Conservation (phyloP, 1,140 invertebrate genomes). For the Muscidifurax raptorellus region DNA sequence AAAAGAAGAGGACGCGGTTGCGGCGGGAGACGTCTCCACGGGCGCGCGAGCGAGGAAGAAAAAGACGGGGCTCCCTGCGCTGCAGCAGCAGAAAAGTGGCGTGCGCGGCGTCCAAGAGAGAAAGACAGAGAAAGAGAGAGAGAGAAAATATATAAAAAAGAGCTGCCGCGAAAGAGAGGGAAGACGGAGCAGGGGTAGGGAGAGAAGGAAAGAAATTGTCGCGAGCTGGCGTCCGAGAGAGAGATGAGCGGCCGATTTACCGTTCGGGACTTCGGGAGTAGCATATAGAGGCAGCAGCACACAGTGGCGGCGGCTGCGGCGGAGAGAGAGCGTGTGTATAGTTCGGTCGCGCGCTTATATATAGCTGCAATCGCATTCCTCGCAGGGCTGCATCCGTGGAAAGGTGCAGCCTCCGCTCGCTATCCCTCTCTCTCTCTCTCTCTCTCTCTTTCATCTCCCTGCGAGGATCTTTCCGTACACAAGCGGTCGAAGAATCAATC, state of each 20-base stretch:
- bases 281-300: conserved; percentile 8
- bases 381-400: conserved; percentile 35
- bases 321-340: neutral
- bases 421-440: too few relatives aligned
- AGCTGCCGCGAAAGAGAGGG: neutral
- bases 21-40: conserved; percentile 13
- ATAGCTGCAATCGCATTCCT: conserved; percentile 46
- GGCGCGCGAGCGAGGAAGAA: neutral
- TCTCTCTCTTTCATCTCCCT: neutral
- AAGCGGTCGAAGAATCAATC: neutral
- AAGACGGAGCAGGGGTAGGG: neutral
- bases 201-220: conserved; percentile 44
- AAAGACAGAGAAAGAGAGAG: neutral
- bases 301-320: neutral
- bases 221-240: conserved; percentile 24
- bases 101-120: neutral
- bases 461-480: neutral
- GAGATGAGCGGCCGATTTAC: conserved; percentile 47
- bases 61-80: neutral
- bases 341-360: conserved; percentile 14
- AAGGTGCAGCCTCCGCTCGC: conserved; percentile 40
- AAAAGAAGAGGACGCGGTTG: conserved; percentile 10
- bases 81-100: conserved; percentile 11
- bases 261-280: conserved; percentile 48
- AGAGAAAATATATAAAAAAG: neutral